Conservation (phyloP, 2,888 invertebrate species). For the Phyllotreta striolata region DNA sequence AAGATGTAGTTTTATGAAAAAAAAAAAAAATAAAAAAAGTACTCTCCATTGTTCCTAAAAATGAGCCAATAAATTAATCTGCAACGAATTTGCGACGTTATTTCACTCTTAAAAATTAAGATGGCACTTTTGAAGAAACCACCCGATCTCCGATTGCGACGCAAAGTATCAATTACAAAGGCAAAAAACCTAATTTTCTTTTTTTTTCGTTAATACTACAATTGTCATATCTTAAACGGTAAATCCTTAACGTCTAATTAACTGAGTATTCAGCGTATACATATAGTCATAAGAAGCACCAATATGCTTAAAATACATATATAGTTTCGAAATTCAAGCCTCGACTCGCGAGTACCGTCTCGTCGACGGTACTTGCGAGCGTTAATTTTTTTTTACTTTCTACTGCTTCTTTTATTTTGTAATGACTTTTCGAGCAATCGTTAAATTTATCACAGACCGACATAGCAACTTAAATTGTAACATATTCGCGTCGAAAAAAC, state of each 20-base stretch:
- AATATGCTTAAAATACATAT: constrained; percentile 40
- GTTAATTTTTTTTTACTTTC: constrained; percentile 20
- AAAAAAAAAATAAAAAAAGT: no score
- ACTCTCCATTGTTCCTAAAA: no score
- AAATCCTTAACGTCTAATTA: constrained; percentile 34
- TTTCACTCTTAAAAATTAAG: no score
- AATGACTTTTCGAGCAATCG: constrained; percentile 57
- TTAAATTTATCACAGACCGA: constrained; percentile 62
- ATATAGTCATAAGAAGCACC: constrained; percentile 60
- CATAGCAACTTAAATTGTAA: constrained; percentile 59
- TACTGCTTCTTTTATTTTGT: constrained; percentile 47
- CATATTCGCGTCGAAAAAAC: constrained; percentile 38
- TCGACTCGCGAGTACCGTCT: constrained; percentile 28
- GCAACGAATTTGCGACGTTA: no score
- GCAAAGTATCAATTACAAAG: constrained; percentile 9
- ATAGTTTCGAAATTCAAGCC: constrained; percentile 40
- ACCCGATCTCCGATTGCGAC: no score
- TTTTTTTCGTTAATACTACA: constrained; percentile 28
- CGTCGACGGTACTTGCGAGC: neutral
- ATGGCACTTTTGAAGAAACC: no score
- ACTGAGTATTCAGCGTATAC: constrained; percentile 61
- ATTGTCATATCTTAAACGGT: constrained; percentile 28
- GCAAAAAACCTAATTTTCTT: constrained; percentile 27
- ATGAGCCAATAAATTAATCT: no score
- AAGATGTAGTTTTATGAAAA: no score